Evolutionary conservation across 1,140 invertebrate species (phyloP), one percentile per base, ranked within the genome.

Genomic region (Hypsibius dujardini): DNA sequence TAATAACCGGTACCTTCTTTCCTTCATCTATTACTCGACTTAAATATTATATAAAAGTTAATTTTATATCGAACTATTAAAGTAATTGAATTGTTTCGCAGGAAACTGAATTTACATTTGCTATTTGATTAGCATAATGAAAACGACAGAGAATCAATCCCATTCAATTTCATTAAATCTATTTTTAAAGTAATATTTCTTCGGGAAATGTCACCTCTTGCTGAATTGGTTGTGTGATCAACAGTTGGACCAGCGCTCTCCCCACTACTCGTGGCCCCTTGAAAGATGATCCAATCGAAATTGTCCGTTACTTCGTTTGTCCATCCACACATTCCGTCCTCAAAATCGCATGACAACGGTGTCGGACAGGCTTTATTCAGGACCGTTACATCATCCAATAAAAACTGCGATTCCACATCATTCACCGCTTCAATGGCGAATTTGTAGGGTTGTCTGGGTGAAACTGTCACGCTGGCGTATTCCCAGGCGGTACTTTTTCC

Each of bases 301-400:
- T 56, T 56, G 50, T 56, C 50, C 50, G n/a, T 7, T 12, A 56
- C 50, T 28, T 28, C 28, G 50, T 56, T 56, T 7, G 0, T 56
- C 50, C 50, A 56, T 56, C 50, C 50, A 56, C 50, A 56, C 50
- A 56, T 12, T 56, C 50, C 50, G n/a, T 56, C 50, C 50, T 56
- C 50, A 56, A 56, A 56, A 56, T 7, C n/a, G 50, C 50, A 56
- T 12, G 50, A 7, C 50, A 56, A n/a, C 7, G n/a, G 50, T 12
- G 7, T n/a, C n/a, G 50, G 50, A 56, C 50, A 56, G 7, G 7
- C 50, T 7, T 56, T n/a, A 56, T 56, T n/a, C 7, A 56, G 7
- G 50, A 56, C n/a, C 7, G 7, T 56, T 12, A 56, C n/a, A 56
- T 56, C 50, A n/a, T 56, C 50, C 50, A 56, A 7, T 28, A 28